Base-by-base conservation (phyloP, 2,888 invertebrate genomes). In the Octodonta nipae region DNA sequence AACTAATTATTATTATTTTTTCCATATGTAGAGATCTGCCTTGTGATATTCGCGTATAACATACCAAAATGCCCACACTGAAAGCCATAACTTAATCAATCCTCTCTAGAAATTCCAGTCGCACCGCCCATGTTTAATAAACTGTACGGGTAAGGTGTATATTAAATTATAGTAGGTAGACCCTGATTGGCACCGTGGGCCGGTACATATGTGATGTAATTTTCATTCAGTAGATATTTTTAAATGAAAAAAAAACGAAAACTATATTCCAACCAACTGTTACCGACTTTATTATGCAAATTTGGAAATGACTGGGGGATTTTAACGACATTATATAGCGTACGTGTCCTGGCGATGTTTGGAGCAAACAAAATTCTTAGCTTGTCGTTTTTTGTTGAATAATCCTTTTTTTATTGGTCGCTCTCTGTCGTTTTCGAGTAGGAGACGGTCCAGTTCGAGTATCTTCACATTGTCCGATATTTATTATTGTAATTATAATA, bases 101-200 rank as follows among this genome's bases (percentile, higher is more conserved):
- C n/a, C n/a, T n/a, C n/a, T n/a, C n/a, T n/a, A n/a, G n/a, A n/a
- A 22, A 22, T 22, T 22, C 22, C 22, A 7, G 4, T 11, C 10
- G 22, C 3, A n/a, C 22, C 22, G 22, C 22, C 22, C 22, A n/a
- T 22, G 22, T 4, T 11, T n/a, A 17, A 15, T 33, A 35, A 30
- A 26, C 17, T 28, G 16, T 28, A 33, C 20, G 28, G 11, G 28
- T 26, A 26, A 37, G 33, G 38, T 38, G 30, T 38, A 36, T 36
- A 40, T 36, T 34, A 35, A 35, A 35, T 31, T 33, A 33, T 33
- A 40, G 40, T 40, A 37, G 40, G 40, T 26, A 37, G 40, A 28
- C 33, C 35, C 33, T 36, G 37, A 40, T 35, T 37, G 33, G 35
- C 15, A 15, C 26, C 29, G 40, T 40, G 29, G 40, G 40, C 30